Evolutionary conservation across 2,888 invertebrate species (phyloP), one percentile per base, ranked within the genome.

Genomic region (Brachypalpus laphriformis): DNA sequence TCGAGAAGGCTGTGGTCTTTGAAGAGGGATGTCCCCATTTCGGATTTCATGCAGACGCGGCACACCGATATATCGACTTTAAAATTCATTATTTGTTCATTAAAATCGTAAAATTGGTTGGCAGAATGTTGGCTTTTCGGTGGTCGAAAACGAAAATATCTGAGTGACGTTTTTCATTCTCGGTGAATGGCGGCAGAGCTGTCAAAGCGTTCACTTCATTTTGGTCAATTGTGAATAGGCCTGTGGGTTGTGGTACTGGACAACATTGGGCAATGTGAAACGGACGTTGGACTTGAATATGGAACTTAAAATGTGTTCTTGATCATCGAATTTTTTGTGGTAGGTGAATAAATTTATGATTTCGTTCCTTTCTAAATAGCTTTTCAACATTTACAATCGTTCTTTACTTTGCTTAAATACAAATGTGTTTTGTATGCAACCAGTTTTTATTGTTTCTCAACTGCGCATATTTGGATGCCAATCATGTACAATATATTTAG

Each of bases 51-150:
- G 59, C 90, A 90, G 42, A 90, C 89, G 3, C 90, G 88, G 49
- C 90, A 90, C 37, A 90, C 88, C 74, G 88, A 89, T 49, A 90
- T 89, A 87, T 89, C 89, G 16, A 90, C 88, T 87, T 89, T 87
- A 47, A 89, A 88, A 88, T 88, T 89, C 90, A 90, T 90, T 1
- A 28, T 78, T 74, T 51, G 16, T 34, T 8, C 14, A 61, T 34
- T 3, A 47, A 59, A 71, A 22, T 54, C 16, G 6, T 11, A 7
- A 45, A 56, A 63, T 47, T 9, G 16, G 25, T 56, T 34, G 5
- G n/a, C 3, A n/a, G 16, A n/a, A 9, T 25, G 57, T 14, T 68
- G 9, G 22, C 37, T 59, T 56, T 20, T 28, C 1, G 11, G 14
- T 5, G 5, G n/a, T n/a, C n/a, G n/a, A 16, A 7, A n/a, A n/a